Evolutionary conservation across 2,113 vertebrate species (phyloP), one percentile per base, ranked within the genome.

Genomic region (Oryzias curvinotus): DNA sequence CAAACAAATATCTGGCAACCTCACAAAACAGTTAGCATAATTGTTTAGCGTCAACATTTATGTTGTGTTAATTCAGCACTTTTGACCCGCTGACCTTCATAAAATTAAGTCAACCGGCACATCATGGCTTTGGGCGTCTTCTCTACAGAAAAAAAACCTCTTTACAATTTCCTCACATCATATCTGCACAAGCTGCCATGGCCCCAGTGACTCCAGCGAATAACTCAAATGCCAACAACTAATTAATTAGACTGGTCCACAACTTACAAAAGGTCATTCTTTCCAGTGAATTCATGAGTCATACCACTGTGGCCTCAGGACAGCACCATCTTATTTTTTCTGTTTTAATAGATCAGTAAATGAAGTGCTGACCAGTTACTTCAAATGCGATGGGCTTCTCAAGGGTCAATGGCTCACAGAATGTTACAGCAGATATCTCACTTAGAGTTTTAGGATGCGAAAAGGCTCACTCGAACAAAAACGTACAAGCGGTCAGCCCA

Each of bases 211-310:
- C 66, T 82, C 25, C 4, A 42, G 42, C 65, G 53, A 70, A 75
- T 46, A 50, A 77, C 52, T 57, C 57, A 88, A 86, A 88, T 84
- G 87, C 85, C 87, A 84, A 84, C 84, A 79, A 55, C 77, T 80
- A 77, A 84, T 86, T 83, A 81, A 81, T 79, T 72, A 77, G 72
- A 74, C 51, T 5, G 57, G 53, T 57, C 42, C 64, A 57, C 71
- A 63, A 70, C 63, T 73, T 47, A 5, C 60, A 68, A 83, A 85
- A 84, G 84, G 84, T 85, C 82, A 76, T 3, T 58, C 43, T 65
- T 84, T 76, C 36, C 60, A 62, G 44, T 46, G 26, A 57, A 62
- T 56, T 71, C 58, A 52, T 0, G 53, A 68, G 66, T 67, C 55
- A 26, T 51, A 59, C 61, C 65, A 30, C 68, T 70, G 23, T 49